Evolutionary conservation across 2,113 vertebrate species (phyloP), one percentile per base, ranked within the genome.

Genomic region (Peromyscus polionotus): DNA sequence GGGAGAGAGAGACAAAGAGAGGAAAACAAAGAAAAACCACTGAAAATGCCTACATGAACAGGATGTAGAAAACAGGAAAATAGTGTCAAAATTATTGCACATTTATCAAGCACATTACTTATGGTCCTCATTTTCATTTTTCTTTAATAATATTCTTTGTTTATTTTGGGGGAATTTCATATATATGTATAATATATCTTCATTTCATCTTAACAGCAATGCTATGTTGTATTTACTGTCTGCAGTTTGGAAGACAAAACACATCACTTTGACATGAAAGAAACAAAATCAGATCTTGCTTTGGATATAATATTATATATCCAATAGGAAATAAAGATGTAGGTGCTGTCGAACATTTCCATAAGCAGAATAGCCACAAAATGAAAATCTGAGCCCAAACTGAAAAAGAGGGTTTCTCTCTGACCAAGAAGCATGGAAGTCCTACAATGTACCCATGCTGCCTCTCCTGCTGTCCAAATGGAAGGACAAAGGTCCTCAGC

Each of bases 351-450:
- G 77, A 68, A 48, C 3, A 81, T 81, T 88, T 95, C 67, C 75
- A 80, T 6, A 87, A 94, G 57, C 42, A 88, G 28, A 97, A 24
- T 96, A 22, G 96, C 95, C 96, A 84, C 92, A 83, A 94, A 91
- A 97, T 48, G 26, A 96, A 96, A 65, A 33, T 42, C n/a, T 91
- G 22, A 94, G 76, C 65, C 4, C 28, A 79, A 93, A 54, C 13
- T 70, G 76, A 93, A 59, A 20, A 86, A 90, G 96, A 97, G 75
- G 70, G 26, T 24, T 97, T 85, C 42, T 88, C 31, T 94, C 81
- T 96, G 59, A 96, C 81, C 6, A 31, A 54, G 45, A 96, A 91
- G 92, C 96, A 73, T 12, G 90, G 95, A 97, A 93, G 94, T 97
- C 96, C 93, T 83, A 84, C 92, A 96, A 45, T 97, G 90, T 61